Conservation (phyloP, 2,888 invertebrate species). For the Dione vanillae region DNA sequence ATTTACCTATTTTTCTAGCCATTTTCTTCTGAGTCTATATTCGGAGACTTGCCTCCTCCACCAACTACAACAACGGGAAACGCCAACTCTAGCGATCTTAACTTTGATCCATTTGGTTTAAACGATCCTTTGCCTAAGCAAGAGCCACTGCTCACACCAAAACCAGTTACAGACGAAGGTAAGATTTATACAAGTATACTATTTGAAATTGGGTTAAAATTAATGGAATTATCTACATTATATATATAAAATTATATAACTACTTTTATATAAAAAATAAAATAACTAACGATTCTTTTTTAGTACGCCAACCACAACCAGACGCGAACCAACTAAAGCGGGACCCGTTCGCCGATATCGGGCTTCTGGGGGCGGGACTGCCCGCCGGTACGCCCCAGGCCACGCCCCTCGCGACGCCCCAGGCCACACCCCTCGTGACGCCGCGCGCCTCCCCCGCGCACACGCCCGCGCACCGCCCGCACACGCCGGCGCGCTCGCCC, state of each 20-base stretch:
- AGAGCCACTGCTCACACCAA: conserved; percentile 73
- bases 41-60: conserved; percentile 70
- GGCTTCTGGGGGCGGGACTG: conserved; percentile 59
- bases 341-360: conserved; percentile 91
- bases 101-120: conserved; percentile 88
- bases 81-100: conserved; percentile 60
- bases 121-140: conserved; percentile 75
- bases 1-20: conserved; percentile 52
- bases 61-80: conserved; percentile 53
- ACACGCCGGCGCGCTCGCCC: conserved; percentile 70
- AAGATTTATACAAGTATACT: conserved; percentile 35
- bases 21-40: conserved; percentile 67
- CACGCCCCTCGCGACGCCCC: conserved; percentile 58
- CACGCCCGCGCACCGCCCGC: conserved; percentile 63
- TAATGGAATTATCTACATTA: too few species aligned
- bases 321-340: conserved; percentile 67
- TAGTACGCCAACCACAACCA: conserved; percentile 67
- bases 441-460: conserved; percentile 66
- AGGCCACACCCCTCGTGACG: conserved; percentile 60
- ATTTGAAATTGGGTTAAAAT: neutral
- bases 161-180: conserved; percentile 68
- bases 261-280: too few species aligned
- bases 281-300: neutral
- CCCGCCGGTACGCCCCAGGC: conserved; percentile 64
- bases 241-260: too few species aligned